A percentile compares a stretch with the other conserved stretches of the same genome.
Conservation (phyloP, 1,140 invertebrate species). For the Hydropsyche tenuis region DNA sequence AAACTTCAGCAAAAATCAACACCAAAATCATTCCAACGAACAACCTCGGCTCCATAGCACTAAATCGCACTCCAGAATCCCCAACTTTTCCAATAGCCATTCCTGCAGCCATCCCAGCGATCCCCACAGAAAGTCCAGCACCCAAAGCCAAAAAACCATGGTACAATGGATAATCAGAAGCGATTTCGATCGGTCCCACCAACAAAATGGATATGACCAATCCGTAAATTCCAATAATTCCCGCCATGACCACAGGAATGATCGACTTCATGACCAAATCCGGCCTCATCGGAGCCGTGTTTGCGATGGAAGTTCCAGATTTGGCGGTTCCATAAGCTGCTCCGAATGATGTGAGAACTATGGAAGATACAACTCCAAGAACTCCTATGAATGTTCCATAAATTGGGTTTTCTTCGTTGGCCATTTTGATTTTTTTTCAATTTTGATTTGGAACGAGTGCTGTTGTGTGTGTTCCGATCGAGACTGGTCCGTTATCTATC, state of each 20-base stretch:
- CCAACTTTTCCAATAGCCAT: conserved; percentile 99
- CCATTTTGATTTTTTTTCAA: no score
- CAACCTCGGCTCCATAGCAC: conserved; percentile 96
- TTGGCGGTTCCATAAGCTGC: not conserved
- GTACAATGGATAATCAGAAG: conserved; percentile 52
- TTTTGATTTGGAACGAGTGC: no score
- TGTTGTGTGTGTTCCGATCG: no score
- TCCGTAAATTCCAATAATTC: conserved; percentile 98
- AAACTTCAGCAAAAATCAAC: conserved; percentile 99
- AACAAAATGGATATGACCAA: conserved; percentile 55
- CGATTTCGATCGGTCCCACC: not conserved
- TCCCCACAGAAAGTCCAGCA: conserved; percentile 95
- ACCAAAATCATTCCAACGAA: conserved; percentile 99
- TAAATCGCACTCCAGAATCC: conserved; percentile 97
- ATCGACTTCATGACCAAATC: conserved; percentile 99
- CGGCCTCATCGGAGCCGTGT: conserved; percentile 67
- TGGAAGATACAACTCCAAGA: conserved; percentile 97
- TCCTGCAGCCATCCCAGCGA: conserved; percentile 96
- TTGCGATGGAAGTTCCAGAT: not conserved
- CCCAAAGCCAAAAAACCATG: conserved; percentile 97
- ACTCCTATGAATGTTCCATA: conserved; percentile 98
- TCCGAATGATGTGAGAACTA: conserved; percentile 86
- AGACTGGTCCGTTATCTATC: no score
- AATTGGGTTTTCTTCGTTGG: conserved; percentile 68
- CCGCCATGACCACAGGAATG: conserved; percentile 99